Evolutionary conservation across 2,888 invertebrate species (phyloP).

Genomic region (Lepidocyrtoides sp.): DNA sequence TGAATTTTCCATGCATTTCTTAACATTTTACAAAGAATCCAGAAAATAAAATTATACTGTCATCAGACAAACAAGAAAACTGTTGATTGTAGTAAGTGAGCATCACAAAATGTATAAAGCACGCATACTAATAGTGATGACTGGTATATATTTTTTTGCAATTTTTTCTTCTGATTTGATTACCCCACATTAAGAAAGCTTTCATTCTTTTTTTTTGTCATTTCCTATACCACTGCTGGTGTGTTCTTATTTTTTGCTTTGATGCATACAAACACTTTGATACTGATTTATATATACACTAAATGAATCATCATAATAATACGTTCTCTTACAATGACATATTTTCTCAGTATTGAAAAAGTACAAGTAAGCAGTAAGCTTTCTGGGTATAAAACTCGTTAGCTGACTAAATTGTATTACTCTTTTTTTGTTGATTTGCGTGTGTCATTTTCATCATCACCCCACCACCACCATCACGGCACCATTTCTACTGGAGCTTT

Average conservation of each 20-base stretch:
- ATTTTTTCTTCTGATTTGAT: too few relatives aligned
- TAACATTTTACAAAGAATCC: background rate
- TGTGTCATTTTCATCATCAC: constrained; percentile 24
- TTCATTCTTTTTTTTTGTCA: too few relatives aligned
- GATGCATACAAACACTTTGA: too few relatives aligned
- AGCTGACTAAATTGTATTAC: background rate
- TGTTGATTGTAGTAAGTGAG: background rate
- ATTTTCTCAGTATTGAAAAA: too few relatives aligned
- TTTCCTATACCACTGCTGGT: too few relatives aligned
- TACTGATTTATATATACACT: too few relatives aligned
- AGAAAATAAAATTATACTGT: background rate
- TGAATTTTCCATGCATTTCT: constrained; percentile 30
- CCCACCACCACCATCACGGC: background rate
- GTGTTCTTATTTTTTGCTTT: too few relatives aligned
- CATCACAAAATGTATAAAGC: background rate
- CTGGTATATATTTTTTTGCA: background rate
- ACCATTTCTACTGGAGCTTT: constrained; percentile 12
- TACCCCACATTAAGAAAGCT: too few relatives aligned
- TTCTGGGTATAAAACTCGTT: too few relatives aligned
- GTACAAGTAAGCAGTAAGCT: too few relatives aligned
- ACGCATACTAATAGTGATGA: background rate
- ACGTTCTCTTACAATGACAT: too few relatives aligned
- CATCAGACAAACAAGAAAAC: constrained; percentile 23
- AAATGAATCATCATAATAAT: too few relatives aligned
- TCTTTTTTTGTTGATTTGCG: background rate